Conservation (phyloP, 2,888 invertebrate genomes). For the Acholoe squamosa region DNA sequence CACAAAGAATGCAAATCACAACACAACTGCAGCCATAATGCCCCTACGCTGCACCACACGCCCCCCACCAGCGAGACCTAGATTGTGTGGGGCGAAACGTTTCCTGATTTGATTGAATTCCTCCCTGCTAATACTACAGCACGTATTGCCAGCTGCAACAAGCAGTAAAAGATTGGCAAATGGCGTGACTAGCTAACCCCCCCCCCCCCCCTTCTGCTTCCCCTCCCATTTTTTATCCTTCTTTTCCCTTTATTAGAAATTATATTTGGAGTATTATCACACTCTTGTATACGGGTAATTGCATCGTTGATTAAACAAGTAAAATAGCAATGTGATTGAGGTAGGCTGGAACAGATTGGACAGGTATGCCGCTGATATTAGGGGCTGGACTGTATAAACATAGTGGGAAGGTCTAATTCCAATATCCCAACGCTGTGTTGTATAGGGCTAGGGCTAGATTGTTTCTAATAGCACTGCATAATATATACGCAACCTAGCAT, state of each 20-base stretch:
- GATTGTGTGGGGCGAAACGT: neutral
- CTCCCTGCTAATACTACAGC: neutral
- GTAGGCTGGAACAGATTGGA: neutral
- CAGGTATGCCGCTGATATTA: neutral
- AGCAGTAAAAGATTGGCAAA: neutral
- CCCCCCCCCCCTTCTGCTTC: too few species aligned
- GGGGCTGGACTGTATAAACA: too few species aligned
- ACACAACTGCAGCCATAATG: neutral
- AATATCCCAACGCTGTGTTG: too few species aligned
- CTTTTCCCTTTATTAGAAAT: neutral
- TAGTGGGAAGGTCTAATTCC: too few species aligned
- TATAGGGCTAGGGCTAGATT: too few species aligned
- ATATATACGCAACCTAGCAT: too few species aligned
- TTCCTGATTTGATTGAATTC: conserved; percentile 1
- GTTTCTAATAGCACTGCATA: too few species aligned
- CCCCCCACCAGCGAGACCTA: neutral
- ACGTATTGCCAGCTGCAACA: too few species aligned
- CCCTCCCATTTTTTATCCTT: too few species aligned
- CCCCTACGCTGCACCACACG: neutral
- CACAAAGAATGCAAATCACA: conserved; percentile 21
- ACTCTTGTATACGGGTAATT: neutral
- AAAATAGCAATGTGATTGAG: neutral
- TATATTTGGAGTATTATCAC: neutral
- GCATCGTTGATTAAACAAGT: conserved; percentile 21
- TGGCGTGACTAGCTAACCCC: neutral